Evolutionary conservation across 2,888 invertebrate species (phyloP).

Genomic region (Harpalus rubripes): DNA sequence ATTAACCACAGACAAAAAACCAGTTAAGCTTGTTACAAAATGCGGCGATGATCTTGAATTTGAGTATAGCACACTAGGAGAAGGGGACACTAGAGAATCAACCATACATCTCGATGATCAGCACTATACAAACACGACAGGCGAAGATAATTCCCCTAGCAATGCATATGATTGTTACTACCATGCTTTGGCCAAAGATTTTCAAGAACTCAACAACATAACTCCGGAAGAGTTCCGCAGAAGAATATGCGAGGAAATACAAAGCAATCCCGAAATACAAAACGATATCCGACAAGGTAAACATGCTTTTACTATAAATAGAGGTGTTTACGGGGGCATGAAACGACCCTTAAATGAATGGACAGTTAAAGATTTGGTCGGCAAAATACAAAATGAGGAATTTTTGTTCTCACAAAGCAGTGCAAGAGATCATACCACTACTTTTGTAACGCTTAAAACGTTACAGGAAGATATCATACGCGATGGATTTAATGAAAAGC

Average conservation of each 20-base stretch:
- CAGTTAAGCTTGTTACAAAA: neutral
- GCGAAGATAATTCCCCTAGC: neutral
- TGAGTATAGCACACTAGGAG: constrained; percentile 20
- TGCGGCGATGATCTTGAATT: constrained; percentile 8
- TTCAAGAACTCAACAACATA: constrained; percentile 47
- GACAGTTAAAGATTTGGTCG: neutral
- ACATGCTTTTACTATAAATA: constrained; percentile 41
- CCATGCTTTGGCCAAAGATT: constrained; percentile 35
- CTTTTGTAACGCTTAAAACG: neutral
- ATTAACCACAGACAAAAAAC: neutral
- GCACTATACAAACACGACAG: constrained; percentile 20
- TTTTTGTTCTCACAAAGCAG: constrained; percentile 35
- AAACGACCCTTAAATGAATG: neutral
- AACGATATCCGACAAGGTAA: constrained; percentile 44
- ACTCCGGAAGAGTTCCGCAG: constrained; percentile 44
- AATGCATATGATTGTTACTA: constrained; percentile 61
- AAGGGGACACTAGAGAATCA: constrained; percentile 29
- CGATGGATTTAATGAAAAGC: neutral
- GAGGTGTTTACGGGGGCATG: constrained; percentile 21
- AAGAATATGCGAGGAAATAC: constrained; percentile 52
- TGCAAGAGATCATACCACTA: neutral
- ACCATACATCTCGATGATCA: constrained; percentile 52
- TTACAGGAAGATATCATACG: neutral
- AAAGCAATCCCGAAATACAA: constrained; percentile 36
- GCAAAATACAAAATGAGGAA: neutral